phyloP scores from a whole-genome alignment of 2,888 invertebrate genomes.

The Xanthia icteritia region DNA sequence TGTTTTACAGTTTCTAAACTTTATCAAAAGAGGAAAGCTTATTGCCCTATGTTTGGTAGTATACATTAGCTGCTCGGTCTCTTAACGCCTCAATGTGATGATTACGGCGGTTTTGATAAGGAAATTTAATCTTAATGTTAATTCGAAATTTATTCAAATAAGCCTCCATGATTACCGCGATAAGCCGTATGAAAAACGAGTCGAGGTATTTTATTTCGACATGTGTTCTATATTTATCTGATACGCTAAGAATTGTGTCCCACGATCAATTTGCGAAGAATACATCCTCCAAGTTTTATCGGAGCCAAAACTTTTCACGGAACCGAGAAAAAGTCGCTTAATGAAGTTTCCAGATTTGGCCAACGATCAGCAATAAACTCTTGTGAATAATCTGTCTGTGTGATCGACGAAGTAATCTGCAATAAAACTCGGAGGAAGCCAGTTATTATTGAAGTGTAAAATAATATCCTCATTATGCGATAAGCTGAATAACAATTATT shows the following conservation, averaged over 20 bases:
- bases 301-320: slow-evolving; percentile 49
- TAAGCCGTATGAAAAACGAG: slow-evolving; percentile 56
- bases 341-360: slow-evolving; percentile 64
- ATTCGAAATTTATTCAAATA: slow-evolving; percentile 63
- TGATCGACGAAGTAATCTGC: slow-evolving; percentile 53
- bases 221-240: slow-evolving; percentile 57
- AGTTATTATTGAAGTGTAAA: slow-evolving; percentile 71
- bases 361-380: slow-evolving; percentile 56
- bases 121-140: slow-evolving; percentile 62
- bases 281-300: slow-evolving; percentile 51
- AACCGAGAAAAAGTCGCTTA: slow-evolving; percentile 55
- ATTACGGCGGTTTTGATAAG: slow-evolving; percentile 59
- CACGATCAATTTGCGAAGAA: slow-evolving; percentile 57
- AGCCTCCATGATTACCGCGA: slow-evolving; percentile 43
- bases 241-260: slow-evolving; percentile 54
- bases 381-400: slow-evolving; percentile 50
- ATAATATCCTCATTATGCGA: slow-evolving; percentile 73
- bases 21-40: neutral
- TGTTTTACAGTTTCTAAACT: neutral
- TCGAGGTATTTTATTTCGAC: slow-evolving; percentile 41
- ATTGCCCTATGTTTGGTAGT: slow-evolving; percentile 11
- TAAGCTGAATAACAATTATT: slow-evolving; percentile 73
- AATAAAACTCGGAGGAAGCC: slow-evolving; percentile 63
- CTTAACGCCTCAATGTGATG: slow-evolving; percentile 39
- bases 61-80: slow-evolving; percentile 32